phyloP scores from a whole-genome alignment of 1,140 invertebrate species.

The Zaprionus inermis region DNA sequence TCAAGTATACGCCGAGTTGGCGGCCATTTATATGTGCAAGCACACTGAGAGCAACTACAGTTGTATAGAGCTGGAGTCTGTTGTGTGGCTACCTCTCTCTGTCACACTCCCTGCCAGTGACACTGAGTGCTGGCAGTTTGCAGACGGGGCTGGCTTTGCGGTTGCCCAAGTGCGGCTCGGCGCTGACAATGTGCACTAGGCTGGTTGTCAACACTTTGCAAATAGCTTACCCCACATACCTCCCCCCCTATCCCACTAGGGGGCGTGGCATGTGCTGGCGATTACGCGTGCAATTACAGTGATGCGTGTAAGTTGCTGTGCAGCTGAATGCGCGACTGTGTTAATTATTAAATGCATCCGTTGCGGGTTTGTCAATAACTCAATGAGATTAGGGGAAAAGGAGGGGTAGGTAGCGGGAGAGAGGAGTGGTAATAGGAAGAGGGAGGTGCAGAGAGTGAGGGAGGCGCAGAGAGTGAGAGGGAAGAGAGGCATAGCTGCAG shows the following conservation, averaged over 20 bases:
- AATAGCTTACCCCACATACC: not conserved
- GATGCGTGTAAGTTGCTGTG: constrained; percentile 56
- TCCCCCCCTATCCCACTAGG: not conserved
- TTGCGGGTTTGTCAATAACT: constrained; percentile 29
- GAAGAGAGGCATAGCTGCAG: not conserved
- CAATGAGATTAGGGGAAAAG: constrained; percentile 53
- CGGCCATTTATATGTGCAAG: constrained; percentile 10
- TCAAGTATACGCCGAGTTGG: constrained; percentile 62
- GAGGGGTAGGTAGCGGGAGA: not conserved
- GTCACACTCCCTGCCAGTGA: not conserved
- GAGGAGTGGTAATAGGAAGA: too few relatives aligned
- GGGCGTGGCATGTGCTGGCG: constrained; percentile 15
- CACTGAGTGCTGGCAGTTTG: not conserved
- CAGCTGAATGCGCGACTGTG: constrained; percentile 38
- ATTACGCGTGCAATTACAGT: constrained; percentile 46
- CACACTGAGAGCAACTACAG: not conserved
- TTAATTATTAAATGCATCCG: constrained; percentile 75
- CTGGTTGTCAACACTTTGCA: not conserved
- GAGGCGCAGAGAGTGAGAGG: not conserved
- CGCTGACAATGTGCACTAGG: not conserved
- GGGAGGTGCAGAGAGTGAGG: too few relatives aligned
- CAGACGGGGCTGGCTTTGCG: not conserved
- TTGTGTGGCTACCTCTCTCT: not conserved
- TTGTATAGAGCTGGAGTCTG: not conserved
- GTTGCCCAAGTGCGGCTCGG: not conserved